Evolutionary conservation across 2,113 vertebrate species (phyloP).

Genomic region (Mola mola): DNA sequence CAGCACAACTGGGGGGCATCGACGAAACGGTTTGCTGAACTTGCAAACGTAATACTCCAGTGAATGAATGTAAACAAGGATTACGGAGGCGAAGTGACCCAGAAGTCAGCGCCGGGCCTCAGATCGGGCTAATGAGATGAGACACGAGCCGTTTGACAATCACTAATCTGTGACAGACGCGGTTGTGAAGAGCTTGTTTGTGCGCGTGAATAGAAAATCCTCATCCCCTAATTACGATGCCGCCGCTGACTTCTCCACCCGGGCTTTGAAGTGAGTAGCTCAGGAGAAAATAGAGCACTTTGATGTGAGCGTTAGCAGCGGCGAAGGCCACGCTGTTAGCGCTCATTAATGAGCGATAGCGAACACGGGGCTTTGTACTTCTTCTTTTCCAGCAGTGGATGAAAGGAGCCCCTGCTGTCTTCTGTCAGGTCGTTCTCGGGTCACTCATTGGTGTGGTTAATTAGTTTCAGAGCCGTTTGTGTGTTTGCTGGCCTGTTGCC

Average conservation of each 20-base stretch:
- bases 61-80: conserved; percentile 7
- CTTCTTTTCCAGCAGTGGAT: conserved; percentile 13
- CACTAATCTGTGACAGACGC: conserved; percentile 35
- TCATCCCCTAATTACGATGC: conserved; percentile 58
- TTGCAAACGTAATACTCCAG: background rate
- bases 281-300: conserved; percentile 46
- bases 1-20: background rate
- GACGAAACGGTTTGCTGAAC: conserved; percentile 8
- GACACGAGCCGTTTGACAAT: too few relatives aligned
- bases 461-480: too few relatives aligned
- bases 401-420: too few relatives aligned
- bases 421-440: conserved; percentile 17
- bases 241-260: conserved; percentile 58
- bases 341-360: conserved; percentile 36
- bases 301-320: conserved; percentile 42
- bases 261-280: conserved; percentile 54
- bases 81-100: background rate
- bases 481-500: too few relatives aligned
- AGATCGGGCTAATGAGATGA: conserved; percentile 20
- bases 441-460: conserved; percentile 41
- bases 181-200: conserved; percentile 9
- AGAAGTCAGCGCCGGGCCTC: too few relatives aligned
- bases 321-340: background rate
- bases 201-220: conserved; percentile 34
- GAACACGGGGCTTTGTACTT: conserved; percentile 6